Evolutionary conservation across 2,888 invertebrate species (phyloP).

Genomic region (Drosophila kambysellisi): DNA sequence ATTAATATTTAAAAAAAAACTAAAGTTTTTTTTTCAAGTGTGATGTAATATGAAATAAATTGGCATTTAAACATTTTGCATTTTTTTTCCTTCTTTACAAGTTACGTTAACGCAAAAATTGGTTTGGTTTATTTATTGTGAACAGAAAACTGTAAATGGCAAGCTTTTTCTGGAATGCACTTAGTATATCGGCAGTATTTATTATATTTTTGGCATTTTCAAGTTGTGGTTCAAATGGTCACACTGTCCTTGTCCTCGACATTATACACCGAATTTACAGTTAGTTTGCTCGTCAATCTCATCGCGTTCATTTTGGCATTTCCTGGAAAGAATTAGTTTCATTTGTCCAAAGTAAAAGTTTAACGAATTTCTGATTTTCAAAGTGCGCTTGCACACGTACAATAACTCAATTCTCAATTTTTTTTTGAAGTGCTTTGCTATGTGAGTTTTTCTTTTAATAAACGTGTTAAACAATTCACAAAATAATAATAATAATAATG

Average conservation of each 20-base stretch:
- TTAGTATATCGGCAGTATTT: not conserved
- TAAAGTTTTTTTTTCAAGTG: no score
- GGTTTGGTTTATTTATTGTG: not conserved
- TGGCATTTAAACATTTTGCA: no score
- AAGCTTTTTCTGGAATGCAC: slow-evolving; percentile 18
- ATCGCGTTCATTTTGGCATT: slow-evolving; percentile 28
- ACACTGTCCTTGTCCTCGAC: slow-evolving; percentile 15
- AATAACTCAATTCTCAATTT: slow-evolving; percentile 23
- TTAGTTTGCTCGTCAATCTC: slow-evolving; percentile 46
- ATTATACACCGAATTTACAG: slow-evolving; percentile 29
- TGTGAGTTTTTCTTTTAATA: slow-evolving; percentile 14
- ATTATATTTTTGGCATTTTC: slow-evolving; percentile 12
- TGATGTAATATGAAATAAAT: no score
- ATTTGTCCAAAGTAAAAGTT: slow-evolving; percentile 8
- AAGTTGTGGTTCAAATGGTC: slow-evolving; percentile 5
- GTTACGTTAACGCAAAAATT: not conserved
- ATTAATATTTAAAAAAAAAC: no score
- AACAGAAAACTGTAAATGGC: not conserved
- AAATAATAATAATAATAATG: not conserved
- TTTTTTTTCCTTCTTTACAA: no score
- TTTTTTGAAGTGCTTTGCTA: slow-evolving; percentile 51
- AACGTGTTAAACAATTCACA: not conserved
- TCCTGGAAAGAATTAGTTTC: not conserved
- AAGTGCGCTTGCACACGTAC: slow-evolving; percentile 32
- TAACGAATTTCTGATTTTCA: slow-evolving; percentile 49